Base-by-base conservation (phyloP, 2,797 vertebrate genomes). In the Argentina silus region DNA sequence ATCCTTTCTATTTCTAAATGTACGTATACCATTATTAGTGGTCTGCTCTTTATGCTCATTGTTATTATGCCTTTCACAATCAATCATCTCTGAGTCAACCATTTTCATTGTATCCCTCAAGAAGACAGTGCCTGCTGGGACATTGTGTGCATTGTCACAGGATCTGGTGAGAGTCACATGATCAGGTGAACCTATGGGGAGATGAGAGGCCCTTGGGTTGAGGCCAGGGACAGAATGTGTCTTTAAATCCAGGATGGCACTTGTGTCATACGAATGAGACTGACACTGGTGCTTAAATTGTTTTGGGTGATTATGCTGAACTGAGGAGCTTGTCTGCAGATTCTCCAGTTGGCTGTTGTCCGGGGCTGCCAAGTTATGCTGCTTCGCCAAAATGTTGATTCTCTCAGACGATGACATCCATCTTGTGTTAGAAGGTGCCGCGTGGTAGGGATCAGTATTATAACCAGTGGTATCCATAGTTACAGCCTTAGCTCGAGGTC, bases 321-420 rank as follows among this genome's bases (percentile, higher is more conserved):
- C 19, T 1, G 42, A 44, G 14, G 36, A 27, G 10, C 23, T 44
- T 17, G 14, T 19, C 21, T 45, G 64, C 14, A 74, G 17, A 7
- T 21, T 27, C 9, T 36, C 15, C 15, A 17, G 19, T 7, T 5
- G 53, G 53, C n/a, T n/a, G 55, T 14, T 12, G 21, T 8, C 36
- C 53, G 50, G 64, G 64, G 53, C 9, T 9, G 53, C 42, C 53
- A 74, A 42, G n/a, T 64, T 42, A 36, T 44, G 60, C 47, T 63
- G 73, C 17, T 42, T 51, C 7, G 47, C 67, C 51, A 60, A n/a
- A 17, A 51, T 61, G 36, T 61, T 21, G 12, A 56, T 61, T 60
- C 48, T 61, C 42, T 55, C 67, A 63, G 73, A 51, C 12, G 57
- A 48, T 11, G 73, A 75, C 27, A 42, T 69, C 17, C 45, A 36